Evolutionary conservation across 92 coral and sea anemone species (phyloP).

Genomic region (Phenganax subtilis): DNA sequence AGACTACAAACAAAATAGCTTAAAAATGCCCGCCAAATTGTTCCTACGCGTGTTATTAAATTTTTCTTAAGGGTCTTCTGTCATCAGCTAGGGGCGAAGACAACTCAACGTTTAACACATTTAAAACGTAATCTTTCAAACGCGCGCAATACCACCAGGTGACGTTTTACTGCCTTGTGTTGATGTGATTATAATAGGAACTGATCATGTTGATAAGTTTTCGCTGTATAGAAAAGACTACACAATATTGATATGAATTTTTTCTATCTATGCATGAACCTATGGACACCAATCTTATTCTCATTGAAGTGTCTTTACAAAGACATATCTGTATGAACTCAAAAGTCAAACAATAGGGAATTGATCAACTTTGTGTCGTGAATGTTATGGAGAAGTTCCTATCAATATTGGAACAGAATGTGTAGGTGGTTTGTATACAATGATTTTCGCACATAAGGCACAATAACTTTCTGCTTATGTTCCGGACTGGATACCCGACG

Average conservation of each 20-base stretch:
- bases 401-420: too few species aligned
- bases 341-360: too few species aligned
- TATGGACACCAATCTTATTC: too few species aligned
- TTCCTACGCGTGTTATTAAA: not conserved
- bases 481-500: too few species aligned
- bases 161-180: slow-evolving; percentile 7
- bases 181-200: slow-evolving; percentile 2
- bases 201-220: slow-evolving; percentile 11
- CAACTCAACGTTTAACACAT: slow-evolving; percentile 26
- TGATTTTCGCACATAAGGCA: too few species aligned
- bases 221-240: not conserved
- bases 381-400: too few species aligned
- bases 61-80: slow-evolving; percentile 8
- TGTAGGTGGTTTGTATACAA: too few species aligned
- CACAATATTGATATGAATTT: not conserved
- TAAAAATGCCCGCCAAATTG: not conserved
- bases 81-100: slow-evolving; percentile 17
- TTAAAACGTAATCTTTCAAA: slow-evolving; percentile 5
- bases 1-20: not conserved
- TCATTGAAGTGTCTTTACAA: too few species aligned
- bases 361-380: too few species aligned
- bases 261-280: too few species aligned
- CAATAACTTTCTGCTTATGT: too few species aligned
- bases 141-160: not conserved
- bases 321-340: too few species aligned